A percentile compares a stretch with the other conserved stretches of the same genome.
phyloP scores from a whole-genome alignment of 2,888 invertebrate species.

The Hirtodrosophila cameraria region DNA sequence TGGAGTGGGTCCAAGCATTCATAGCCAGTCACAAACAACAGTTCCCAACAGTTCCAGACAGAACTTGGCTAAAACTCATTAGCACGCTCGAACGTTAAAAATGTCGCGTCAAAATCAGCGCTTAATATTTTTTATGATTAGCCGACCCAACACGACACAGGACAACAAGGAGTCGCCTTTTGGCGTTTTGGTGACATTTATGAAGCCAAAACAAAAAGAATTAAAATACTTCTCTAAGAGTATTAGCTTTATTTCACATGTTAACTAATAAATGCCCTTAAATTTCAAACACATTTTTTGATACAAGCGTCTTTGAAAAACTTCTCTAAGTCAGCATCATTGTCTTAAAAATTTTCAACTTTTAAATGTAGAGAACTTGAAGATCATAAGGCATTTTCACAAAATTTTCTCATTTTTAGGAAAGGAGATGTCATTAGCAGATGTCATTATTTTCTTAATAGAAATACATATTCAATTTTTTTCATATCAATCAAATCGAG shows the following conservation, averaged over 20 bases:
- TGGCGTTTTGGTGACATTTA: slow-evolving; percentile 60
- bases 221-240: not conserved
- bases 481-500: too few species aligned
- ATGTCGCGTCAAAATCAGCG: slow-evolving; percentile 78
- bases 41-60: slow-evolving; percentile 29
- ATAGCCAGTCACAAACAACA: not conserved
- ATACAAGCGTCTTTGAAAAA: too few species aligned
- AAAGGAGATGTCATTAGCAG: too few species aligned
- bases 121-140: slow-evolving; percentile 77
- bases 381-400: too few species aligned
- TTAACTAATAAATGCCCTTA: slow-evolving; percentile 4
- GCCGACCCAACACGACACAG: slow-evolving; percentile 41
- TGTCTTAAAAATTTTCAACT: too few species aligned
- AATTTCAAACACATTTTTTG: too few species aligned
- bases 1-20: slow-evolving; percentile 6
- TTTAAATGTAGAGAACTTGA: too few species aligned
- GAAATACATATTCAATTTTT: too few species aligned
- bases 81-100: slow-evolving; percentile 78
- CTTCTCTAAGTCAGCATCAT: too few species aligned
- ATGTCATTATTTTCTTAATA: too few species aligned
- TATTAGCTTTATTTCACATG: not conserved
- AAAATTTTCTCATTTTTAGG: too few species aligned
- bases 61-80: slow-evolving; percentile 69
- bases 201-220: slow-evolving; percentile 50
- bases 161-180: slow-evolving; percentile 1